Percentiles rank a stretch among this genome's conserved stretches.
phyloP scores from a whole-genome alignment of 2,797 vertebrate genomes.

The Anas bernieri region DNA sequence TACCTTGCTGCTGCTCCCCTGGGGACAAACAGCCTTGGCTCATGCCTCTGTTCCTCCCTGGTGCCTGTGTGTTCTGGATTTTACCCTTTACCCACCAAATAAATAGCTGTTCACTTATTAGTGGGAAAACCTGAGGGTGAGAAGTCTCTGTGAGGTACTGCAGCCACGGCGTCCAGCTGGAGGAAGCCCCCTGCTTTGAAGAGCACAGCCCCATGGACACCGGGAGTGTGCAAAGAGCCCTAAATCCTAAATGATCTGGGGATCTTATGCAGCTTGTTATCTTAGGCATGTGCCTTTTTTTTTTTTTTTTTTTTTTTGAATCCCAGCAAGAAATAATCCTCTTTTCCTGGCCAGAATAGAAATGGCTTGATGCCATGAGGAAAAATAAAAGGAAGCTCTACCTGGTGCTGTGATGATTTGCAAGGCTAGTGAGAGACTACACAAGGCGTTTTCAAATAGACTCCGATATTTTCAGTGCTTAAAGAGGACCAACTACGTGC shows the following conservation, averaged over 20 bases:
- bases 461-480: constrained; percentile 71
- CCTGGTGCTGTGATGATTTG: constrained; percentile 76
- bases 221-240: background rate
- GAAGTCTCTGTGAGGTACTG: too few relatives aligned
- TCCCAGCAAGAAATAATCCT: constrained; percentile 53
- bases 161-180: background rate
- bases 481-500: constrained; percentile 68
- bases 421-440: constrained; percentile 72
- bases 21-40: background rate
- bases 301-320: background rate
- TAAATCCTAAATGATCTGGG: background rate
- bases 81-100: too few relatives aligned
- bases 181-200: background rate
- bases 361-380: constrained; percentile 53
- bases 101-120: too few relatives aligned
- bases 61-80: background rate
- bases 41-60: rapidly evolving
- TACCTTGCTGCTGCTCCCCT: background rate
- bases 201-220: background rate
- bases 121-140: too few relatives aligned
- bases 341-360: constrained; percentile 59
- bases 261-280: constrained; percentile 66
- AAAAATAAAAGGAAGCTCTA: constrained; percentile 65
- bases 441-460: constrained; percentile 73
- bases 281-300: background rate